Conservation (phyloP, 2,888 invertebrate genomes). For the Drosophila pegasa region DNA sequence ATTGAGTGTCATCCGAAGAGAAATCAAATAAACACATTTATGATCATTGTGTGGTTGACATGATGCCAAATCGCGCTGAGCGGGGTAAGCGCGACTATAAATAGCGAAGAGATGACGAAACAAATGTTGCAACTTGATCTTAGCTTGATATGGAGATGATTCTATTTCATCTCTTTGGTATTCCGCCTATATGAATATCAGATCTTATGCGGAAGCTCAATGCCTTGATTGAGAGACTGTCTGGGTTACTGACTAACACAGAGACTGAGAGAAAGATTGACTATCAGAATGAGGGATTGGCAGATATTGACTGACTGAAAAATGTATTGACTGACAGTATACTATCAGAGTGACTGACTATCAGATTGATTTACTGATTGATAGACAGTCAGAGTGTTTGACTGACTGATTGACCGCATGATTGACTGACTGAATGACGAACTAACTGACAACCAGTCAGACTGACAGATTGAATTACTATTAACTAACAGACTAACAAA, state of each 20-base stretch:
- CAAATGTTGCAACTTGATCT: background rate
- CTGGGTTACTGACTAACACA: background rate
- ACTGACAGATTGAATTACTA: no score
- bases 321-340: background rate
- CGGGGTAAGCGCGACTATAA: constrained; percentile 4
- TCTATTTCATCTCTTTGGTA: no score
- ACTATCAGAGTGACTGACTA: background rate
- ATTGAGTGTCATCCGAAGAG: constrained; percentile 47
- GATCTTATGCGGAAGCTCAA: no score
- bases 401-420: background rate
- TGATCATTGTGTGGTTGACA: constrained; percentile 55
- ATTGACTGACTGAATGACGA: background rate
- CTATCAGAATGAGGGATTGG: no score
- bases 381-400: background rate
- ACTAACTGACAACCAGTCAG: no score
- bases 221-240: no score
- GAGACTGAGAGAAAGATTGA: background rate
- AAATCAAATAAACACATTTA: constrained; percentile 75
- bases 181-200: no score
- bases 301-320: no score
- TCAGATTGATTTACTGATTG: background rate
- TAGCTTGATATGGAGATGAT: background rate
- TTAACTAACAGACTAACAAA: no score
- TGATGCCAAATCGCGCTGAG: constrained; percentile 9
- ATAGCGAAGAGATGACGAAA: background rate